These are phyloP conservation scores for Coremacera marginata DNA, from an alignment of 2,888 invertebrate genomes.

Conservation along the genomic window DNA sequence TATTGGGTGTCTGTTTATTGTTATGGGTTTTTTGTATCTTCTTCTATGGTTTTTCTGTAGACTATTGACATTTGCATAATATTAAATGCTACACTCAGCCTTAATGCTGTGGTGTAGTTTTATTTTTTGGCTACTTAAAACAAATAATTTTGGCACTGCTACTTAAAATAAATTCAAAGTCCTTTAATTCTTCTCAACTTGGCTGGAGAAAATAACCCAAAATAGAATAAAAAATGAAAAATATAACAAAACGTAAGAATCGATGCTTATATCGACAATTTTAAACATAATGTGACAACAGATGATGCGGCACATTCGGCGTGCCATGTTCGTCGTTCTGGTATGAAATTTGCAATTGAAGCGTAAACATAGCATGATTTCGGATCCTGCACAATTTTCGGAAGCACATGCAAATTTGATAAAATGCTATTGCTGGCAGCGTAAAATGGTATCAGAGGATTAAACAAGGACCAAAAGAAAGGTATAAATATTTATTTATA, in stretches of 20 bases:
- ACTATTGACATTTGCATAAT: too few species aligned
- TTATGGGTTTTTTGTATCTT: too few species aligned
- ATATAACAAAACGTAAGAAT: background rate
- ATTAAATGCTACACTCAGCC: too few species aligned
- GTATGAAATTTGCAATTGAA: constrained; percentile 57
- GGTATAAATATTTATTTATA: too few species aligned
- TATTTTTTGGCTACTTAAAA: background rate
- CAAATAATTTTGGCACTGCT: background rate
- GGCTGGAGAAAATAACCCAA: background rate
- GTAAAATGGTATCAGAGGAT: background rate
- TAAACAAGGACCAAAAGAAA: too few species aligned
- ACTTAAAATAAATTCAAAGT: too few species aligned
- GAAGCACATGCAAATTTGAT: constrained; percentile 29
- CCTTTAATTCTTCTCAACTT: too few species aligned
- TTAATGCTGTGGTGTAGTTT: background rate
- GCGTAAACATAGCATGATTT: constrained; percentile 58
- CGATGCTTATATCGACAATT: background rate
- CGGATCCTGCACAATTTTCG: constrained; percentile 55
- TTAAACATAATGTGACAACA: too few species aligned
- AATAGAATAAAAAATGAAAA: background rate
- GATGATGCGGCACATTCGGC: background rate
- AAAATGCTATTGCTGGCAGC: background rate
- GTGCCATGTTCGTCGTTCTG: constrained; percentile 38
- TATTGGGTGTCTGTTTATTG: too few species aligned
- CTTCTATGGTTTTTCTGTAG: too few species aligned